phyloP scores from a whole-genome alignment of 2,113 vertebrate species.

The Entosphenus tridentatus region DNA sequence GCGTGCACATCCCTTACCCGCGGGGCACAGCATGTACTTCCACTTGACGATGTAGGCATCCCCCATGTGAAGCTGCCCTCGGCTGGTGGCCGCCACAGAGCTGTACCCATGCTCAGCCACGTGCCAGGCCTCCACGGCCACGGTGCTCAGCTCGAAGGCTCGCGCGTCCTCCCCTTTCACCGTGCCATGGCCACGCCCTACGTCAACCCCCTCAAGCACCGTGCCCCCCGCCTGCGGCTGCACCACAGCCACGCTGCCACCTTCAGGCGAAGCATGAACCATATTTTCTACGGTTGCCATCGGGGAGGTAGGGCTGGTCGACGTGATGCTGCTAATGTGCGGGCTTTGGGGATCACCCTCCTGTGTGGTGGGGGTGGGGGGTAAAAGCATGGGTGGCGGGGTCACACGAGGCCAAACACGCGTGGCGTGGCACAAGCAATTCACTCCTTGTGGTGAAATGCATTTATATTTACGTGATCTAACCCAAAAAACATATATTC shows the following conservation, averaged over 20 bases:
- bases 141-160: slow-evolving; percentile 16
- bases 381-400: too few species aligned
- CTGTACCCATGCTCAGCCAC: slow-evolving; percentile 22
- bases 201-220: slow-evolving; percentile 18
- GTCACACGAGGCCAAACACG: too few species aligned
- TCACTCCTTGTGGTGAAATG: too few species aligned
- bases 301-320: background rate
- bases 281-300: background rate
- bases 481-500: too few species aligned
- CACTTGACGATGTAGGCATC: slow-evolving; percentile 29
- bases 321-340: background rate
- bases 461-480: too few species aligned
- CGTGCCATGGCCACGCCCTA: slow-evolving; percentile 21
- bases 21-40: slow-evolving; percentile 18
- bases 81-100: slow-evolving; percentile 17
- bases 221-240: slow-evolving; percentile 11
- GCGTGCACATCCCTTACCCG: slow-evolving; percentile 16
- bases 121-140: slow-evolving; percentile 25
- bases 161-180: slow-evolving; percentile 17
- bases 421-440: too few species aligned
- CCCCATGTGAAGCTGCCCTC: slow-evolving; percentile 27
- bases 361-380: too few species aligned
- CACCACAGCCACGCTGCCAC: background rate
- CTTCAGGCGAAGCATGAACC: background rate
- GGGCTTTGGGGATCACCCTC: too few species aligned